Conservation (phyloP, 1,140 invertebrate genomes). For the Lysiphlebus fabarum region DNA sequence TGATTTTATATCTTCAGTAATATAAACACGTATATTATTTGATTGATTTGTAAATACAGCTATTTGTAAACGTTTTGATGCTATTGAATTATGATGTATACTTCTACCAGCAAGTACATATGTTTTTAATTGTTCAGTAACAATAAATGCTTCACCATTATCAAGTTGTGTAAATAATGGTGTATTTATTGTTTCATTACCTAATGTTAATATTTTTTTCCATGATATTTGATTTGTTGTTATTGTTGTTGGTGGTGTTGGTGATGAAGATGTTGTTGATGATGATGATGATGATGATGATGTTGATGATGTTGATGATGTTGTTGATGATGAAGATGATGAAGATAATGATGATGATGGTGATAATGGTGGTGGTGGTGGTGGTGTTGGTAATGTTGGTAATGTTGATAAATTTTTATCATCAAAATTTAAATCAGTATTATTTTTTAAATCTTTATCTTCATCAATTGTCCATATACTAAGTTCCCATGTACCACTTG, state of each 20-base stretch:
- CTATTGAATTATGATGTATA: constrained; percentile 43
- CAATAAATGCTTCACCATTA: constrained; percentile 79
- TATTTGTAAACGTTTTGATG: constrained; percentile 76
- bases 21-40: constrained; percentile 80
- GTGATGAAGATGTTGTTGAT: too few species aligned
- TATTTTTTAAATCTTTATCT: constrained; percentile 45
- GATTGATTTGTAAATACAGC: constrained; percentile 78
- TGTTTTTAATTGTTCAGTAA: constrained; percentile 82
- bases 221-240: constrained; percentile 50
- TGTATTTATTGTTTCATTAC: constrained; percentile 93
- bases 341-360: too few species aligned
- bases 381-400: constrained; percentile 20
- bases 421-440: constrained; percentile 29
- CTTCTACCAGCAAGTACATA: constrained; percentile 88
- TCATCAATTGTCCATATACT: constrained; percentile 74
- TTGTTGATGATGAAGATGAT: too few species aligned
- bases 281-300: too few species aligned
- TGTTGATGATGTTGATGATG: too few species aligned
- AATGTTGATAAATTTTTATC: constrained; percentile 56
- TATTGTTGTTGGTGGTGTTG: constrained; percentile 54
- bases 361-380: too few species aligned
- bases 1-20: constrained; percentile 88
- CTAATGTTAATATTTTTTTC: constrained; percentile 81
- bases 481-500: constrained; percentile 74
- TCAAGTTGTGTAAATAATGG: constrained; percentile 91